Conservation (phyloP, 2,113 vertebrate genomes). For the Anolis sagrei region DNA sequence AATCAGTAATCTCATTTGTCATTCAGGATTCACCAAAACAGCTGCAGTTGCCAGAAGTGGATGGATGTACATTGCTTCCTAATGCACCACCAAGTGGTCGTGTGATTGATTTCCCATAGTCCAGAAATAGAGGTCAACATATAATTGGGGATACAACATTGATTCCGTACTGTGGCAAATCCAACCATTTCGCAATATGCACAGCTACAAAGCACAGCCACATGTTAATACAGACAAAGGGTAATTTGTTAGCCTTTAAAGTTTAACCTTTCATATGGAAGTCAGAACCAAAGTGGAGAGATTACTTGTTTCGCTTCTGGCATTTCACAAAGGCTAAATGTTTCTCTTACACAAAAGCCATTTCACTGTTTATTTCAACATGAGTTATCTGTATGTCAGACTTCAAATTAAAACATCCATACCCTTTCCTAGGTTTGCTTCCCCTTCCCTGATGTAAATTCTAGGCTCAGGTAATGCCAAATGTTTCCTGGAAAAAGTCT, state of each 20-base stretch:
- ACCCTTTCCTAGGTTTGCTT: not conserved
- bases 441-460: not conserved
- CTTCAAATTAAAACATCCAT: conserved; percentile 11
- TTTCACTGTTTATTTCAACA: not conserved
- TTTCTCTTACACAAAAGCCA: not conserved
- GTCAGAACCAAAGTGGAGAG: not conserved
- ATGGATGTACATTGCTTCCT: not conserved
- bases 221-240: not conserved
- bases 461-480: conserved; percentile 43
- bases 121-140: not conserved
- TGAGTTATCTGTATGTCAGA: not conserved
- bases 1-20: not conserved
- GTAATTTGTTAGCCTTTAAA: not conserved
- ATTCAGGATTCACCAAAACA: not conserved
- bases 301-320: not conserved
- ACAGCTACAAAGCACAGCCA: not conserved
- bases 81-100: not conserved
- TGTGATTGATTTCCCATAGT: not conserved
- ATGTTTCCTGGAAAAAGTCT: conserved; percentile 58
- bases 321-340: not conserved
- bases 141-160: not conserved
- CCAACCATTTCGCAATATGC: not conserved
- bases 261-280: not conserved
- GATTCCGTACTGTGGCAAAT: not conserved
- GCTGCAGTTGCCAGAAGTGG: not conserved